Evolutionary conservation across 1,140 invertebrate species (phyloP).

Genomic region (Dreissena polymorpha): DNA sequence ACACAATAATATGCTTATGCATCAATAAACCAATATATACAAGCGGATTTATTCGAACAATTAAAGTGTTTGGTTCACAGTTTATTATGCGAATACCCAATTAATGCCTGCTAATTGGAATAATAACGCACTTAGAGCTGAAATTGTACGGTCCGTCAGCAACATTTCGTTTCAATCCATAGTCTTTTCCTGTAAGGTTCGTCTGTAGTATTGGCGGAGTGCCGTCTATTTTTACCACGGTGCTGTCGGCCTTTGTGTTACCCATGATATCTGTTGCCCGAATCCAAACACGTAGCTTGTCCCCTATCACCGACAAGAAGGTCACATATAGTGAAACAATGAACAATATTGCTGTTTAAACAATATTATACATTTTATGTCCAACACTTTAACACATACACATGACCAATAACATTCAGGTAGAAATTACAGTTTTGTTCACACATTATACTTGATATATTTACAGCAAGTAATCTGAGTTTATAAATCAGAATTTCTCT

Average conservation of each 20-base stretch:
- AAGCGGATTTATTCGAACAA: neutral
- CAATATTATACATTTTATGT: too few relatives aligned
- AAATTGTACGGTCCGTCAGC: conserved; percentile 10
- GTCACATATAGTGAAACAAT: too few relatives aligned
- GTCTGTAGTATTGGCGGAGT: conserved; percentile 6
- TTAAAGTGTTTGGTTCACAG: neutral
- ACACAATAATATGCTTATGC: neutral
- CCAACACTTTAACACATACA: too few relatives aligned
- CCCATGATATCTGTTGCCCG: conserved; percentile 39
- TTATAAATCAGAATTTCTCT: too few relatives aligned
- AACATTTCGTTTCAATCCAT: neutral
- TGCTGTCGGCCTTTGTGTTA: conserved; percentile 23
- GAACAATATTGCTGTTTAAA: too few relatives aligned
- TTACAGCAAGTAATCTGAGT: too few relatives aligned
- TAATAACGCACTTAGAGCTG: neutral
- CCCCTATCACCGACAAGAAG: conserved; percentile 3
- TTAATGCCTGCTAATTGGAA: neutral
- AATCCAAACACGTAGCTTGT: conserved; percentile 16
- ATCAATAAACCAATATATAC: neutral
- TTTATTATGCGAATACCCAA: neutral
- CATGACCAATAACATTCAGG: too few relatives aligned
- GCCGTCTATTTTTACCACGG: conserved; percentile 12
- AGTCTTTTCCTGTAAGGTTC: neutral
- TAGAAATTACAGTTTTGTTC: too few relatives aligned
- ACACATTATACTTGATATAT: too few relatives aligned